A percentile compares a stretch with the other conserved stretches of the same genome.
Conservation (phyloP, 2,113 vertebrate species). For the Syngnathus typhle region DNA sequence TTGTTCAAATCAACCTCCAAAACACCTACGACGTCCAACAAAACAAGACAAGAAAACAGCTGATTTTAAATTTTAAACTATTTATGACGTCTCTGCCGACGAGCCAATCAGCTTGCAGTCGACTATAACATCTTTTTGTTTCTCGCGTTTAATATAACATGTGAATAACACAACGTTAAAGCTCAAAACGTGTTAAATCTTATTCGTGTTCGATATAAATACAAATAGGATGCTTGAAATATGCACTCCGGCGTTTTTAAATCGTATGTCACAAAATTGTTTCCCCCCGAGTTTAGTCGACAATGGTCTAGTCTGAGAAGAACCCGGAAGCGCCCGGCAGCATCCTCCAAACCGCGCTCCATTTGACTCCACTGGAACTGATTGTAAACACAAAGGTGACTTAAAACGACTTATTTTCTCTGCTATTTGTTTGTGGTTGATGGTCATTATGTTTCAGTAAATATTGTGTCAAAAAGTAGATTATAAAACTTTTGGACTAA, state of each 20-base stretch:
- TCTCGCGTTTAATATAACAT: too few species aligned
- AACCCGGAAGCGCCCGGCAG: slow-evolving; percentile 42
- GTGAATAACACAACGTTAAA: too few species aligned
- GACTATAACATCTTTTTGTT: neutral
- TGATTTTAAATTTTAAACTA: slow-evolving; percentile 69
- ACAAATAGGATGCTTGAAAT: neutral
- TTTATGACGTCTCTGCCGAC: slow-evolving; percentile 7
- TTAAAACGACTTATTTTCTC: neutral
- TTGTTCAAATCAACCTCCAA: neutral
- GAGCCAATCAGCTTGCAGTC: slow-evolving; percentile 64
- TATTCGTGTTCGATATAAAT: neutral
- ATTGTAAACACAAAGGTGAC: neutral
- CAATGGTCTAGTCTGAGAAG: slow-evolving; percentile 42
- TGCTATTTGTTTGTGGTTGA: neutral
- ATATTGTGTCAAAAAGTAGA: neutral
- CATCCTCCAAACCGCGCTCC: slow-evolving; percentile 24
- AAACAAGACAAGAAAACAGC: neutral
- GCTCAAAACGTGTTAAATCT: too few species aligned
- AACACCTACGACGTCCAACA: neutral
- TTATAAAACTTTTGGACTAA: neutral
- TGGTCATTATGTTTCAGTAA: neutral
- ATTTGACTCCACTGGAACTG: slow-evolving; percentile 18
- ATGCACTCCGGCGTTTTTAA: neutral
- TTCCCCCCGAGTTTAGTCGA: neutral
- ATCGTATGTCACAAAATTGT: neutral